phyloP scores from a whole-genome alignment of 2,888 invertebrate genomes.

The Rugalucina vietnamica region DNA sequence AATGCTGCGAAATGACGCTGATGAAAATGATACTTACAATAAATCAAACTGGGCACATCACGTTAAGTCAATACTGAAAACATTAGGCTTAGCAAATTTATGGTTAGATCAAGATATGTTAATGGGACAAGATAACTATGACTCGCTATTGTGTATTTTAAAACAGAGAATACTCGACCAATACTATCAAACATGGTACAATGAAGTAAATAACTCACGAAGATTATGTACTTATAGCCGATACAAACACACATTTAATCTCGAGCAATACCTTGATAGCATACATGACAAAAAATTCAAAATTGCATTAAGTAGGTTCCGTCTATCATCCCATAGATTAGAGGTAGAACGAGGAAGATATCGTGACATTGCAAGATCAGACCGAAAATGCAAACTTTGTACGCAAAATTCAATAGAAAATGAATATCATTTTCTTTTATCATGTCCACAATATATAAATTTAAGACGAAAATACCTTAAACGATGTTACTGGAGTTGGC shows the following conservation, averaged over 20 bases:
- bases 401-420: too few relatives aligned
- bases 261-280: not conserved
- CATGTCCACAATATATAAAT: too few relatives aligned
- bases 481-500: too few relatives aligned
- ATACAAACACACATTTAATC: not conserved
- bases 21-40: not conserved
- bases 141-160: not conserved
- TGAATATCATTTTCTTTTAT: too few relatives aligned
- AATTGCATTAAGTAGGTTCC: not conserved
- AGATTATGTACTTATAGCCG: not conserved
- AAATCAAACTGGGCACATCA: conserved; percentile 2
- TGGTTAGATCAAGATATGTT: not conserved
- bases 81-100: not conserved
- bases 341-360: conserved; percentile 1
- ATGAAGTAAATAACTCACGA: not conserved
- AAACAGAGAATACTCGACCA: not conserved
- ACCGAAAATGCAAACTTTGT: too few relatives aligned
- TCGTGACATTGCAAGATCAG: too few relatives aligned
- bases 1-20: not conserved
- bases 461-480: too few relatives aligned
- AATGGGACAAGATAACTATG: not conserved
- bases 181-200: conserved; percentile 11
- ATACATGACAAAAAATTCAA: not conserved
- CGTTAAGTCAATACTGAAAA: not conserved
- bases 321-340: not conserved